These are phyloP conservation scores for Malaclemys terrapin DNA, from an alignment of 2,113 vertebrate species.

Conservation along the genomic window DNA sequence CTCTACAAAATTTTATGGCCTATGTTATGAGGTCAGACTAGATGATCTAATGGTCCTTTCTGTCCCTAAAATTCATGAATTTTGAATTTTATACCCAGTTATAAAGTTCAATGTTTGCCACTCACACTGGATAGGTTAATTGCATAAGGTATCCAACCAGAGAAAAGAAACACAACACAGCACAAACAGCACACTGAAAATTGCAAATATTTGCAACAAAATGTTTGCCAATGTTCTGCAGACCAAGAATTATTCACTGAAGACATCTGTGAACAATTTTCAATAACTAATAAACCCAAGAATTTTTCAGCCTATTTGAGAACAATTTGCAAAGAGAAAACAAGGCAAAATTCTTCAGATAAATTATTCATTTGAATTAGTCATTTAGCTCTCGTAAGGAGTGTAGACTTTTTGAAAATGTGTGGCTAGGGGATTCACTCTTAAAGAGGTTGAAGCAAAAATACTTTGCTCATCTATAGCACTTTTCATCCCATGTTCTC, in stretches of 20 bases:
- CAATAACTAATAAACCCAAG: constrained; percentile 65
- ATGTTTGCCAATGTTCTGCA: not conserved
- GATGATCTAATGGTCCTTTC: constrained; percentile 54
- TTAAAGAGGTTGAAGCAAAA: constrained; percentile 72
- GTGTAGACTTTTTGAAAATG: constrained; percentile 79
- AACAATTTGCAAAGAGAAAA: constrained; percentile 79
- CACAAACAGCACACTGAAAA: constrained; percentile 26
- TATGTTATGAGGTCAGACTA: not conserved
- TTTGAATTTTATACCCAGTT: constrained; percentile 50
- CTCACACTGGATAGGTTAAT: constrained; percentile 37
- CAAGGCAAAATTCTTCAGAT: constrained; percentile 78
- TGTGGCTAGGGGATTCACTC: constrained; percentile 69
- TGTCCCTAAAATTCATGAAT: constrained; percentile 43
- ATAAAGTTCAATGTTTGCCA: constrained; percentile 44
- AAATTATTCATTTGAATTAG: constrained; percentile 80
- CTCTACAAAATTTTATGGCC: constrained; percentile 36
- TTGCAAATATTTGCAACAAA: constrained; percentile 47
- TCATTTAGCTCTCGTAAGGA: constrained; percentile 73
- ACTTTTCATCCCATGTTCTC: constrained; percentile 74
- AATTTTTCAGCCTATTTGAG: constrained; percentile 76
- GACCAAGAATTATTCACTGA: constrained; percentile 46
- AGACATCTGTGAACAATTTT: constrained; percentile 63
- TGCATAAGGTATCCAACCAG: constrained; percentile 12
- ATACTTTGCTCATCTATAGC: constrained; percentile 57
- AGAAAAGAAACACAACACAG: not conserved